These are phyloP conservation scores for Apogon talboti DNA, from an alignment of 2,797 vertebrate species.

Conservation along the genomic window DNA sequence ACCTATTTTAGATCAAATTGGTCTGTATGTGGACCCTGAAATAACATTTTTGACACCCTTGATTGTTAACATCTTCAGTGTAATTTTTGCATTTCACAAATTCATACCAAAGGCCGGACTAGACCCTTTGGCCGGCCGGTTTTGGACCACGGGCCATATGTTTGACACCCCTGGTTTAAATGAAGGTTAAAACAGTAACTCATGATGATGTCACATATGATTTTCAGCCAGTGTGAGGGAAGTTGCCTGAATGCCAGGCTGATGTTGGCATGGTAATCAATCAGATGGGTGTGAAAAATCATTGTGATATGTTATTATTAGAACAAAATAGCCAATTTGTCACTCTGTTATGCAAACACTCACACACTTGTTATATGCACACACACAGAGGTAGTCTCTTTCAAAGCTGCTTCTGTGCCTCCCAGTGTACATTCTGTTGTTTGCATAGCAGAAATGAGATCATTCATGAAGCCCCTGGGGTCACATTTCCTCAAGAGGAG, in stretches of 20 bases:
- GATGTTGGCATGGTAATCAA: conserved; percentile 59
- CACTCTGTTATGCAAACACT: conserved; percentile 53
- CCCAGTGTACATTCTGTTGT: conserved; percentile 42
- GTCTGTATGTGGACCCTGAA: not conserved
- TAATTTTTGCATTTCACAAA: too few relatives aligned
- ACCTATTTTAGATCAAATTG: too few relatives aligned
- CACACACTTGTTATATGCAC: conserved; percentile 14
- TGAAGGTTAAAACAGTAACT: conserved; percentile 28
- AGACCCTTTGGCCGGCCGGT: too few relatives aligned
- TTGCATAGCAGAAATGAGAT: conserved; percentile 67
- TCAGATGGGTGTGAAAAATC: conserved; percentile 60
- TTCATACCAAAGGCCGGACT: too few relatives aligned
- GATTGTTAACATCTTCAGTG: too few relatives aligned
- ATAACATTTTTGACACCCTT: not conserved
- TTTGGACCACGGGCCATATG: too few relatives aligned
- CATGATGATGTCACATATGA: conserved; percentile 24
- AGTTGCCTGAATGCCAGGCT: conserved; percentile 35
- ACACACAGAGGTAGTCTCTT: conserved; percentile 32
- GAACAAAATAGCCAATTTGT: conserved; percentile 69
- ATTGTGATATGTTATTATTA: conserved; percentile 59
- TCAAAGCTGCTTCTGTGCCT: conserved; percentile 43
- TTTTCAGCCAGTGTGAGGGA: conserved; percentile 41
- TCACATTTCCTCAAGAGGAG: conserved; percentile 58
- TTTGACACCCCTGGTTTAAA: not conserved
- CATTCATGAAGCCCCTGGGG: conserved; percentile 58